Conservation (phyloP, 35 echinoderm and acorn worm genomes). For the Lytechinus pictus region DNA sequence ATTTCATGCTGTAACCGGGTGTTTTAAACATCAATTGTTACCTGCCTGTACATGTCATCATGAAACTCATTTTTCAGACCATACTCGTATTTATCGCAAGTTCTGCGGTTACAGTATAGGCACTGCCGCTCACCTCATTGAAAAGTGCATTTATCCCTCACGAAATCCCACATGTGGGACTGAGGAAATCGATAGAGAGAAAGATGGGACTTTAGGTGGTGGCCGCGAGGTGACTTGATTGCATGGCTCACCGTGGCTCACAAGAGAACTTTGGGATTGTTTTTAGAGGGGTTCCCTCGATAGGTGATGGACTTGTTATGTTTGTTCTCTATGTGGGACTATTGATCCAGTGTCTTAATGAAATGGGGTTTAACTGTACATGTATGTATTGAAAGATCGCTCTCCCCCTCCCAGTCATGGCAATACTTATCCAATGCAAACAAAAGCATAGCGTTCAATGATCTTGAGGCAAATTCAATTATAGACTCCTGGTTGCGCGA, state of each 20-base stretch:
- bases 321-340: conserved; percentile 4
- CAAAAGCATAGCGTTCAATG: background rate
- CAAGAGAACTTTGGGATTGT: background rate
- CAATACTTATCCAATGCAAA: background rate
- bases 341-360: background rate
- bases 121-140: background rate
- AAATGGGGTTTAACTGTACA: background rate
- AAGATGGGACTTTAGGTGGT: background rate
- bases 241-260: background rate
- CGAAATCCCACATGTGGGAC: background rate
- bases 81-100: background rate
- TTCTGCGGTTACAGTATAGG: background rate
- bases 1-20: background rate
- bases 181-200: background rate
- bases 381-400: background rate
- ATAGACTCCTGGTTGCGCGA: background rate
- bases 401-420: background rate
- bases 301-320: background rate
- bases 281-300: background rate
- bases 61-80: background rate
- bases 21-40: background rate
- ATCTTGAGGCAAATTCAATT: background rate
- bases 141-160: conserved; percentile 1
- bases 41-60: background rate
- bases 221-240: background rate